A percentile compares a stretch with the other conserved stretches of the same genome.
phyloP scores from a whole-genome alignment of 2,113 vertebrate species.

The Fukomys damarensis region DNA sequence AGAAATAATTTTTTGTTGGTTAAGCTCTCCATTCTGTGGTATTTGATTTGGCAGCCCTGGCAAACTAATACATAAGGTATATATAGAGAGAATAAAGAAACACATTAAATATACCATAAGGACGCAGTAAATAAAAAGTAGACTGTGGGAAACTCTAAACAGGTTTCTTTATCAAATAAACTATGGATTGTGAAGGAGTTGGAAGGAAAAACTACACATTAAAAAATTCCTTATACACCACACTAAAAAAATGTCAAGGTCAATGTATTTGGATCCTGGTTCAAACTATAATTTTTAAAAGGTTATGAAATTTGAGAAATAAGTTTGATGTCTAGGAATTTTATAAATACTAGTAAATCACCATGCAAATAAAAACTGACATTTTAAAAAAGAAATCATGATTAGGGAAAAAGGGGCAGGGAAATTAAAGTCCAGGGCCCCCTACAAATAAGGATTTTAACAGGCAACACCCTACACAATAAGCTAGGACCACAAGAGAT shows the following conservation, averaged over 20 bases:
- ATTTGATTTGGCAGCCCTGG: not conserved
- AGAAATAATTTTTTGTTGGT: not conserved
- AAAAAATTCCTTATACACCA: not conserved
- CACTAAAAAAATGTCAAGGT: not conserved
- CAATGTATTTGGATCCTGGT: not conserved
- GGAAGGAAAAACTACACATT: not conserved
- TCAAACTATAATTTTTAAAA: not conserved
- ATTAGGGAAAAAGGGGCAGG: not conserved
- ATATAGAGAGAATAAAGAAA: not conserved
- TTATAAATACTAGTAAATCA: slow-evolving; percentile 29
- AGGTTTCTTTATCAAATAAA: slow-evolving; percentile 39
- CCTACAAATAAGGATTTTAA: not conserved
- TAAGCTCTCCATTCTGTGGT: not conserved
- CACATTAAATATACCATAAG: not conserved
- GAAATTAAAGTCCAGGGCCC: not conserved
- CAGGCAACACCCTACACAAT: not conserved
- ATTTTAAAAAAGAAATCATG: not conserved
- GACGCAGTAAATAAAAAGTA: not conserved
- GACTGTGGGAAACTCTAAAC: not conserved
- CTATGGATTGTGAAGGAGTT: not conserved
- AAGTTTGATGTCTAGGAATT: not conserved
- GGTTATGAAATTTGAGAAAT: not conserved
- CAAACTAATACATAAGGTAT: not conserved
- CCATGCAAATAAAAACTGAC: not conserved
- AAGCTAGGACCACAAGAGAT: not conserved